Percentiles rank a stretch among this genome's conserved stretches.
These are phyloP conservation scores for Leptinotarsa lineolata DNA, from an alignment of 1,140 invertebrate genomes.

Conservation along the genomic window DNA sequence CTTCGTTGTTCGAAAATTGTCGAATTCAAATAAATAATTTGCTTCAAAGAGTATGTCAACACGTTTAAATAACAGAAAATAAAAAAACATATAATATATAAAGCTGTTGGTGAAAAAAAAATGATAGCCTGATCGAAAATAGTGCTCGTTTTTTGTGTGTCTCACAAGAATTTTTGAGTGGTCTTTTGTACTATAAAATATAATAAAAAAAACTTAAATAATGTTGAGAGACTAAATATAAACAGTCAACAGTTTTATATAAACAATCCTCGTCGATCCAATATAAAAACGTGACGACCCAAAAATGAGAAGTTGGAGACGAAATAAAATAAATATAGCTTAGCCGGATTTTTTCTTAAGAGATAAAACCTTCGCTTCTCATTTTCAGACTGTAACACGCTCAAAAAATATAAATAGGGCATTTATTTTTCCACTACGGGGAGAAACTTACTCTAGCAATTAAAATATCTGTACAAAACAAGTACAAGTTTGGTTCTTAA, in stretches of 20 bases:
- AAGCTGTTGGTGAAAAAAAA: too few relatives aligned
- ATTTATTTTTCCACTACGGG: not conserved
- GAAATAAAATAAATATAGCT: constrained; percentile 1
- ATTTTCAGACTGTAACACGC: constrained; percentile 30
- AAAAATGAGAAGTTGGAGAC: not conserved
- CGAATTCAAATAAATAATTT: not conserved
- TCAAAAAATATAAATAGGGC: constrained; percentile 27
- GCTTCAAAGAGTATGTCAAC: constrained; percentile 25
- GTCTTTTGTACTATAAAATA: constrained; percentile 40
- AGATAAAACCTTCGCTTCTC: not conserved
- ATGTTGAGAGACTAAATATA: constrained; percentile 23
- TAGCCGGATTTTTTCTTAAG: constrained; percentile 3
- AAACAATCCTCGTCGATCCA: constrained; percentile 32
- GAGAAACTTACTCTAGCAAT: constrained; percentile 25
- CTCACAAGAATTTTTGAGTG: too few relatives aligned
- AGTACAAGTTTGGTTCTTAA: constrained; percentile 44
- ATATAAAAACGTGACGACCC: constrained; percentile 28
- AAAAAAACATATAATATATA: not conserved
- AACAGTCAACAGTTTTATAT: constrained; percentile 31
- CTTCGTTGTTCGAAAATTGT: not conserved
- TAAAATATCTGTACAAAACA: constrained; percentile 48
- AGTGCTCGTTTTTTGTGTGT: too few relatives aligned
- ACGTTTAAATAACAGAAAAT: constrained; percentile 11
- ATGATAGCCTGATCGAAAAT: too few relatives aligned
- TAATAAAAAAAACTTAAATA: constrained; percentile 28